phyloP scores from a whole-genome alignment of 1,140 invertebrate genomes.

The Prorops nasuta region DNA sequence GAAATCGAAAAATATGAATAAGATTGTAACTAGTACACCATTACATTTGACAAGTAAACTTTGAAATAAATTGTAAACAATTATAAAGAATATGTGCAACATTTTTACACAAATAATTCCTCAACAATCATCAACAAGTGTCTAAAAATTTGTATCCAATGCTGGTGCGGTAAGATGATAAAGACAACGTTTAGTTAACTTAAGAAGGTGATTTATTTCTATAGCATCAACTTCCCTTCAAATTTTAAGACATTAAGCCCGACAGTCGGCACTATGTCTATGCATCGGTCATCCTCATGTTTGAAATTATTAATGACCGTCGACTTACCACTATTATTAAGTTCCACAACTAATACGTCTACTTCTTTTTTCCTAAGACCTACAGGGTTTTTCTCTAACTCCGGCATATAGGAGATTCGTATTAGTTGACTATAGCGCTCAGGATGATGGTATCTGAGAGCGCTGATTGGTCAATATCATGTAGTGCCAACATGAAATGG shows the following conservation, averaged over 20 bases:
- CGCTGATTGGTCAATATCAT: no score
- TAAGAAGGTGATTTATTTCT: neutral
- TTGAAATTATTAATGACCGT: slow-evolving; percentile 93
- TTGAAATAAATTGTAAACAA: neutral
- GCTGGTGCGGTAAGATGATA: no score
- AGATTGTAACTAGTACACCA: no score
- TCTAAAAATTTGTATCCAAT: no score
- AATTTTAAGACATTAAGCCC: slow-evolving; percentile 91
- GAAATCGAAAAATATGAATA: no score
- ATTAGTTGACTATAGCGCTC: no score
- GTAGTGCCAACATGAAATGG: no score
- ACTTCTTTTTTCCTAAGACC: slow-evolving; percentile 79
- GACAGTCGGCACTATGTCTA: slow-evolving; percentile 87
- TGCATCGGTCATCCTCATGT: slow-evolving; percentile 70
- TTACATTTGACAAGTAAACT: no score
- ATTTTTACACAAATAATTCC: neutral
- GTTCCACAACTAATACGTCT: slow-evolving; percentile 89
- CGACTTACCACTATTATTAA: slow-evolving; percentile 98
- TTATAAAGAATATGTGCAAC: neutral
- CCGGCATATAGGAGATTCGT: no score
- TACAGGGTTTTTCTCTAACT: no score
- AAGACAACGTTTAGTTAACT: neutral
- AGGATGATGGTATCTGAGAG: no score
- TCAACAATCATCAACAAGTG: no score
- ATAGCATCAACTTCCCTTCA: slow-evolving; percentile 64